Conservation (phyloP, 1,140 invertebrate species). For the Ostrea edulis region DNA sequence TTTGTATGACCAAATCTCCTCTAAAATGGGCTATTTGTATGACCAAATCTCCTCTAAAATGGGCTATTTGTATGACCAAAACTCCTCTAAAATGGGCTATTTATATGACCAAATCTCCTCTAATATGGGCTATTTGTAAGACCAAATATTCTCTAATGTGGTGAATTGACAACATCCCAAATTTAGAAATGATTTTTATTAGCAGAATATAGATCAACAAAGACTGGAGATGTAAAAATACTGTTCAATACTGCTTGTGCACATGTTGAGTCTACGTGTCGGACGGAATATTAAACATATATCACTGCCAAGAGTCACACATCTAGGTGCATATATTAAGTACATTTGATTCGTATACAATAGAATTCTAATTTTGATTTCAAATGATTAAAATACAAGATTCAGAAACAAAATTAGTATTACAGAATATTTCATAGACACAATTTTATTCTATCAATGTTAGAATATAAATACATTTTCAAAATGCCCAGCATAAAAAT, state of each 20-base stretch:
- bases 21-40: no score
- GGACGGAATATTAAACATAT: conserved; percentile 23
- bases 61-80: no score
- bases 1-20: no score
- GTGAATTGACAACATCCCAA: not conserved
- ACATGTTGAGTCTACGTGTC: conserved; percentile 12
- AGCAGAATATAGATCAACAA: conserved; percentile 39
- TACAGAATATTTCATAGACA: not conserved
- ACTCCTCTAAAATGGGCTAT: no score
- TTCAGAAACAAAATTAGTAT: not conserved
- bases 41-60: no score
- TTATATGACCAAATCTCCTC: no score
- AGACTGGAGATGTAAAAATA: conserved; percentile 33
- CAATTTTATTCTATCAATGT: not conserved
- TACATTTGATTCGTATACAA: conserved; percentile 27
- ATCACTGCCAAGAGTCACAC: not conserved
- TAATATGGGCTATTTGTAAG: no score
- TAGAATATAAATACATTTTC: not conserved
- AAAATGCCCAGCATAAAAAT: conserved; percentile 11
- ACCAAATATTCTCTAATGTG: no score
- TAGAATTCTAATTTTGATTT: conserved; percentile 26
- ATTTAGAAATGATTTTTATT: not conserved
- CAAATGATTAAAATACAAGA: not conserved
- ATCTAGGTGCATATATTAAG: conserved; percentile 7
- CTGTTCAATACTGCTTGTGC: conserved; percentile 29